Percentiles rank a stretch among this genome's conserved stretches.
Conservation (phyloP, 2,888 invertebrate genomes). For the Brachyptera risi region DNA sequence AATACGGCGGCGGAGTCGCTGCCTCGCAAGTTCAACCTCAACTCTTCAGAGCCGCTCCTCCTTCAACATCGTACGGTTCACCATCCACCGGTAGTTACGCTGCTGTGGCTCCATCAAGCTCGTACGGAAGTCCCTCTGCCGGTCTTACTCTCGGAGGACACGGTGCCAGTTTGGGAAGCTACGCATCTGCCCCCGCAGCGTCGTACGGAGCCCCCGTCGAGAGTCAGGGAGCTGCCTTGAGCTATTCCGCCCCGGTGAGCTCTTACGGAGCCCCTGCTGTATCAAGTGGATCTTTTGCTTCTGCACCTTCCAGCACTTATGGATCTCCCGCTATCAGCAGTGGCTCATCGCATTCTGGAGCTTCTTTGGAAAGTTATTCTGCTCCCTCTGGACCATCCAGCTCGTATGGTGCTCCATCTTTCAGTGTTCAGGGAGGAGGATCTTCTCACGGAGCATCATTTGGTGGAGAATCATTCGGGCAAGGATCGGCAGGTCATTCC, state of each 20-base stretch:
- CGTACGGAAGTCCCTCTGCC: conserved; percentile 3
- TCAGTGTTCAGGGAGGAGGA: not conserved
- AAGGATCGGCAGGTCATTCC: not conserved
- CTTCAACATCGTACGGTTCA: conserved; percentile 2
- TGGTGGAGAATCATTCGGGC: no score
- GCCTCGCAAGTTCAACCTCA: not conserved
- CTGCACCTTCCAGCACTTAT: conserved; percentile 8
- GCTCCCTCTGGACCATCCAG: not conserved
- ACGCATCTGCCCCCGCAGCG: not conserved
- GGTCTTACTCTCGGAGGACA: not conserved
- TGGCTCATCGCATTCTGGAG: not conserved
- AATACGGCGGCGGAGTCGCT: conserved; percentile 15
- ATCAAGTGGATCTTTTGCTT: not conserved
- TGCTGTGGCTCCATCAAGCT: not conserved
- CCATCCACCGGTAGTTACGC: not conserved
- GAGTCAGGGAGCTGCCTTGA: no score
- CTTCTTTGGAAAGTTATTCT: no score
- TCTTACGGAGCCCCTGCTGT: conserved; percentile 15
- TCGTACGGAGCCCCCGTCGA: not conserved
- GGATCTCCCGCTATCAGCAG: conserved; percentile 19
- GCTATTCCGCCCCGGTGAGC: not conserved
- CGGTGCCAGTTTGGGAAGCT: not conserved
- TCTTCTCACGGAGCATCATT: not conserved
- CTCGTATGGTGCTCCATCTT: not conserved
- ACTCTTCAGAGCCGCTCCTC: conserved; percentile 1